Percentiles rank a stretch among this genome's conserved stretches.
Conservation (phyloP, 1,140 invertebrate genomes). For the Trissolcus basalis region DNA sequence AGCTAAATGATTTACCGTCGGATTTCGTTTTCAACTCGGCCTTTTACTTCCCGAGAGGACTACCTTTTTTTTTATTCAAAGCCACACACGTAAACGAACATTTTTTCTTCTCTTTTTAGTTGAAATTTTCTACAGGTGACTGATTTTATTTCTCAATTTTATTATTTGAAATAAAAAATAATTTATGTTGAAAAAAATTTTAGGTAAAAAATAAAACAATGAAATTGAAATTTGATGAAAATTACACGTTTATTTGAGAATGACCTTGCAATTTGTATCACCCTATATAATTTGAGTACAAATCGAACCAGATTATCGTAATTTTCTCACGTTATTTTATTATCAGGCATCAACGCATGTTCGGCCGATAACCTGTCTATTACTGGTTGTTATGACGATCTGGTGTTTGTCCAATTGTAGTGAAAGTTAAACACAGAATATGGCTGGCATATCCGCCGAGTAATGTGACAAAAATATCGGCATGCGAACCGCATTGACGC, state of each 20-base stretch:
- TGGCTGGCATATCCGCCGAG: constrained; percentile 23
- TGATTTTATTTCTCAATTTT: too few species aligned
- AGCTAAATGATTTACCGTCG: constrained; percentile 59
- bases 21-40: constrained; percentile 52
- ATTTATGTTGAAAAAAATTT: too few species aligned
- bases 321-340: constrained; percentile 42
- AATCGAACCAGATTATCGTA: not conserved
- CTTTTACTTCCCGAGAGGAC: constrained; percentile 54
- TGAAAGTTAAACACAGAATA: constrained; percentile 43
- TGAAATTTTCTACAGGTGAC: constrained; percentile 6
- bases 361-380: constrained; percentile 25
- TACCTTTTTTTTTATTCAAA: constrained; percentile 54
- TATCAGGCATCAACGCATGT: constrained; percentile 14
- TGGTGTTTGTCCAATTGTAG: constrained; percentile 41
- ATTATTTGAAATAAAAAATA: too few species aligned
- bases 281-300: too few species aligned
- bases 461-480: constrained; percentile 59
- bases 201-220: too few species aligned
- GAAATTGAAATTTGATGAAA: too few species aligned
- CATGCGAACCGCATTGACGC: constrained; percentile 53
- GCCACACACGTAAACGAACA: constrained; percentile 28
- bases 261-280: too few species aligned
- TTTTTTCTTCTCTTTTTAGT: constrained; percentile 38
- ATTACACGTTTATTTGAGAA: too few species aligned
- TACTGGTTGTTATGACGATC: constrained; percentile 50